phyloP scores from a whole-genome alignment of 2,888 invertebrate genomes.

The Chamaedrilus cognettii region DNA sequence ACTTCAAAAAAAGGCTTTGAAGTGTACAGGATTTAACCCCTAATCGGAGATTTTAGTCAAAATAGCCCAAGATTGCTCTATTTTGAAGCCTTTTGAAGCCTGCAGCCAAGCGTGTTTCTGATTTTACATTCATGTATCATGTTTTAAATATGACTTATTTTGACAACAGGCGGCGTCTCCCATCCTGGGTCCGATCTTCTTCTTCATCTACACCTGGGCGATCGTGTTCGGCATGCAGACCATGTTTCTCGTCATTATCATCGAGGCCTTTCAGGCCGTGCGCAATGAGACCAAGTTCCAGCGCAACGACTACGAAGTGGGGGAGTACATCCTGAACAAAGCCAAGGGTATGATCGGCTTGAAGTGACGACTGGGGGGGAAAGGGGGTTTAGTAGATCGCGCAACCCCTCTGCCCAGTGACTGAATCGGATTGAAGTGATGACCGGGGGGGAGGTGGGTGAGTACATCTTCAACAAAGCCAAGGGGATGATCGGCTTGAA shows the following conservation, averaged over 20 bases:
- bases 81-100: too few relatives aligned
- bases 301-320: constrained; percentile 57
- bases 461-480: too few relatives aligned
- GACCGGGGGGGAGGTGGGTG: too few relatives aligned
- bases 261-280: constrained; percentile 54
- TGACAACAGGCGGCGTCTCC: constrained; percentile 7
- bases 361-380: too few relatives aligned
- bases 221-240: constrained; percentile 57
- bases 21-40: too few relatives aligned
- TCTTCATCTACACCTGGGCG: constrained; percentile 54
- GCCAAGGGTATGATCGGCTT: constrained; percentile 46
- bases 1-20: too few relatives aligned
- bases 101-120: too few relatives aligned
- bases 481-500: too few relatives aligned
- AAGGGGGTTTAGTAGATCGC: too few relatives aligned
- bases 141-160: not conserved
- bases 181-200: constrained; percentile 55
- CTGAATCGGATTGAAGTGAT: too few relatives aligned
- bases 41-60: not conserved
- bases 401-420: too few relatives aligned
- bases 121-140: not conserved
- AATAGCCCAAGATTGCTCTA: too few relatives aligned
- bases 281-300: constrained; percentile 48
- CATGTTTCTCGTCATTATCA: constrained; percentile 58
- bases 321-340: constrained; percentile 53